phyloP scores from a whole-genome alignment of 2,797 vertebrate genomes.

The Natrix natrix region DNA sequence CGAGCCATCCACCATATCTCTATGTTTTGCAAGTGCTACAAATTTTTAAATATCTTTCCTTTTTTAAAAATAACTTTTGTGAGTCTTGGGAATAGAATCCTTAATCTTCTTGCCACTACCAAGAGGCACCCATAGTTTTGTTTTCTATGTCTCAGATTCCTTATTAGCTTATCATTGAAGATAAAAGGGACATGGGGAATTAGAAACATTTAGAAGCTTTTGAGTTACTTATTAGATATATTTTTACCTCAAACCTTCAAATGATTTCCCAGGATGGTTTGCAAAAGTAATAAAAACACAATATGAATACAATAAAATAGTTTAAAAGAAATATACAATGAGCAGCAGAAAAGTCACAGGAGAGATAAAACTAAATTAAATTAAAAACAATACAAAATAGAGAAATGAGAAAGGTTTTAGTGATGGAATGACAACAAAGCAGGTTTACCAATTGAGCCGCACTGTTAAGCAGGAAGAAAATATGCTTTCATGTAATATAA shows the following conservation, averaged over 20 bases:
- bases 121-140: neutral
- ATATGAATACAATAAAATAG: neutral
- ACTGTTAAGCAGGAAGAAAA: neutral
- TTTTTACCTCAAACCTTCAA: neutral
- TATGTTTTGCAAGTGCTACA: neutral
- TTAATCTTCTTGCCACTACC: neutral
- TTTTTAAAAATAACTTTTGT: neutral
- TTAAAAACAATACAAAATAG: neutral
- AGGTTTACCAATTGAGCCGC: neutral
- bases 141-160: neutral
- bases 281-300: neutral
- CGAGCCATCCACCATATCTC: neutral
- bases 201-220: neutral
- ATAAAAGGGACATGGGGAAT: neutral
- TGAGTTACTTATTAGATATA: neutral
- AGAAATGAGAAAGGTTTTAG: neutral
- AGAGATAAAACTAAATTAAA: neutral
- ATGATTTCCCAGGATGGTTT: neutral
- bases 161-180: neutral
- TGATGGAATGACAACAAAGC: neutral
- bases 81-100: neutral
- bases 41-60: neutral
- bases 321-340: neutral
- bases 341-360: neutral
- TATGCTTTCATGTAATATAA: neutral